Conservation (phyloP, 1,140 invertebrate species). For the Polyergus mexicanus region DNA sequence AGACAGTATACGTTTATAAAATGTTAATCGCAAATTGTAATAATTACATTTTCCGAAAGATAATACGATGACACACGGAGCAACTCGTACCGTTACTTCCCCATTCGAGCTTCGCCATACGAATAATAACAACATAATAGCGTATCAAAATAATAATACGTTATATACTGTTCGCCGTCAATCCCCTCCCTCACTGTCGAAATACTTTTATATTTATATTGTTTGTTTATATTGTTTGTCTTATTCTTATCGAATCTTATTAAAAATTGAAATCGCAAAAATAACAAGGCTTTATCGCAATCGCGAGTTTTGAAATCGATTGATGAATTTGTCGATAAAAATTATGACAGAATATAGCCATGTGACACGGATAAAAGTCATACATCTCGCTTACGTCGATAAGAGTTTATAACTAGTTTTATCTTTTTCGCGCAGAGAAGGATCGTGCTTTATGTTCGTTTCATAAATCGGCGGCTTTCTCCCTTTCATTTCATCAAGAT, state of each 20-base stretch:
- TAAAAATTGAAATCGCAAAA: not conserved
- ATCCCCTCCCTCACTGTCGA: too few species aligned
- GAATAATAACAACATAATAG: too few species aligned
- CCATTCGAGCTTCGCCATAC: too few species aligned
- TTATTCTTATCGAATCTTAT: constrained; percentile 2
- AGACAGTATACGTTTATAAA: too few species aligned
- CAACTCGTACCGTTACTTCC: too few species aligned
- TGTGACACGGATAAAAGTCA: constrained; percentile 27
- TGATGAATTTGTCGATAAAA: constrained; percentile 8
- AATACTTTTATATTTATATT: too few species aligned
- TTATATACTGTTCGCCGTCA: too few species aligned
- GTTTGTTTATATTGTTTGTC: not conserved
- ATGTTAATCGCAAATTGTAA: too few species aligned
- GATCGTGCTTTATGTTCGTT: constrained; percentile 4
- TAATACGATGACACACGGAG: too few species aligned
- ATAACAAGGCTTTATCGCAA: constrained; percentile 14
- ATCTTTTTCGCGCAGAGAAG: constrained; percentile 33
- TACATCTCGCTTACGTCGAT: constrained; percentile 34
- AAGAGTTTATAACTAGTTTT: constrained; percentile 48
- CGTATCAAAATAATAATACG: too few species aligned
- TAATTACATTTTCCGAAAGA: too few species aligned
- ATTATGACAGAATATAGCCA: constrained; percentile 6
- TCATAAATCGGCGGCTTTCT: constrained; percentile 20
- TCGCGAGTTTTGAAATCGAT: constrained; percentile 28
- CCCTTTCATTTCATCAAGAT: not conserved